These are phyloP conservation scores for Acanthosoma haemorrhoidale DNA, from an alignment of 2,888 invertebrate genomes.

Conservation along the genomic window DNA sequence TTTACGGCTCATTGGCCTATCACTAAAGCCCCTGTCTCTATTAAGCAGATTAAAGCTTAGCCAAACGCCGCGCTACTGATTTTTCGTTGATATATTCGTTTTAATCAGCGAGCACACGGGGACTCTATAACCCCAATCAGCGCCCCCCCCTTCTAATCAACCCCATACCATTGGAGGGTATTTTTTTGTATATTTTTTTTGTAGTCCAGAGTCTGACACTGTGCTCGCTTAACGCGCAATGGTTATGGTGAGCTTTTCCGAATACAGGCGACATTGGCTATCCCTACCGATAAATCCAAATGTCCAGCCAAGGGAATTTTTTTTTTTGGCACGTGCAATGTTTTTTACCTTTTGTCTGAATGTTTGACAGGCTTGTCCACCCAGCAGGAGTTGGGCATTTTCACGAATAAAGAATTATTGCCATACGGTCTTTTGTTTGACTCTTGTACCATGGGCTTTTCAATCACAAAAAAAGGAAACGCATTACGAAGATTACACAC, in stretches of 20 bases:
- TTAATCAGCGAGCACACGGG: slow-evolving; percentile 18
- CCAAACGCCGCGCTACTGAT: slow-evolving; percentile 7
- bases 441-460: too few relatives aligned
- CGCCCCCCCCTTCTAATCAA: slow-evolving; percentile 26
- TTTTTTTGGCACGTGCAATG: background rate
- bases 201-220: background rate
- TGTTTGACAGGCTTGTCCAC: too few relatives aligned
- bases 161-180: background rate
- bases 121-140: slow-evolving; percentile 25
- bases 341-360: background rate
- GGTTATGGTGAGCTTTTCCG: background rate
- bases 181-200: slow-evolving; percentile 12
- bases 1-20: background rate
- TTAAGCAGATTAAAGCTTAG: slow-evolving; percentile 19
- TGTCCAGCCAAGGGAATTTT: slow-evolving; percentile 4
- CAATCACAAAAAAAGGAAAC: too few relatives aligned
- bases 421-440: background rate
- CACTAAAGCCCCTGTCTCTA: slow-evolving; percentile 7
- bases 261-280: background rate
- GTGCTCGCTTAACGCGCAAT: background rate
- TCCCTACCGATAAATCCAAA: background rate
- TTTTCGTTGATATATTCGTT: slow-evolving; percentile 28
- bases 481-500: too few relatives aligned
- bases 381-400: too few relatives aligned
- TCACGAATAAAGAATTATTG: slow-evolving; percentile 15